Base-by-base conservation (phyloP, 2,113 vertebrate species). In the Axis porcinus region DNA sequence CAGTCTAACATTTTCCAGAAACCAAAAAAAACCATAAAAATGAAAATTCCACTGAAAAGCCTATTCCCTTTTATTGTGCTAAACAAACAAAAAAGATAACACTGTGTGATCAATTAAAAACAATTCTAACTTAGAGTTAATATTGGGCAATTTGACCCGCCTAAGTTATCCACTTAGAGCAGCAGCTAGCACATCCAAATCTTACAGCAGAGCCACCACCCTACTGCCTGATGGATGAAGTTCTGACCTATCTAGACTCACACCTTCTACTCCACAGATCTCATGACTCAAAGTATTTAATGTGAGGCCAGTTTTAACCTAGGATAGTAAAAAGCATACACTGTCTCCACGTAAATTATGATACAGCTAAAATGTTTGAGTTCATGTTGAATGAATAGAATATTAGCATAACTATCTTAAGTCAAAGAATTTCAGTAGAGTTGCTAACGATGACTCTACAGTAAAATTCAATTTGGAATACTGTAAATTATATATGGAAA, bases 381-480 rank as follows among this genome's bases (percentile, higher is more conserved):
- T 89, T 58, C 45, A 82, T 64, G 87, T 7, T 94, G 30, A 15
- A 54, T 84, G 11, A 45, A 55, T 16, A 89, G 45, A 89, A 86
- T 76, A 90, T 58, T 89, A 92, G 7, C 60, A 93, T 94, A 81
- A 96, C 9, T 67, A 86, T 54, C 30, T 64, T 90, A 92, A 94
- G 84, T 74, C 96, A 92, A 93, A 93, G 45, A 95, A 96, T 92
- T 76, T 81, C 84, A 97, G 40, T 92, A 40, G 4, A 95, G 43
- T 91, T 97, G 83, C 16, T 74, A 97, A 97, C 83, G 74, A 86
- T 15, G 3, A 81, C 84, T 82, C 43, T 79, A 88, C 19, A 95
- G 64, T 70, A 97, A 93, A 96, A 94, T 78, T 86, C 70, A 96
- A 67, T 97, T 94, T 96, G 54, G 76, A 90, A 97, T 57, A 64